Base-by-base conservation (phyloP, 2,113 vertebrate genomes). In the Scophthalmus maximus region DNA sequence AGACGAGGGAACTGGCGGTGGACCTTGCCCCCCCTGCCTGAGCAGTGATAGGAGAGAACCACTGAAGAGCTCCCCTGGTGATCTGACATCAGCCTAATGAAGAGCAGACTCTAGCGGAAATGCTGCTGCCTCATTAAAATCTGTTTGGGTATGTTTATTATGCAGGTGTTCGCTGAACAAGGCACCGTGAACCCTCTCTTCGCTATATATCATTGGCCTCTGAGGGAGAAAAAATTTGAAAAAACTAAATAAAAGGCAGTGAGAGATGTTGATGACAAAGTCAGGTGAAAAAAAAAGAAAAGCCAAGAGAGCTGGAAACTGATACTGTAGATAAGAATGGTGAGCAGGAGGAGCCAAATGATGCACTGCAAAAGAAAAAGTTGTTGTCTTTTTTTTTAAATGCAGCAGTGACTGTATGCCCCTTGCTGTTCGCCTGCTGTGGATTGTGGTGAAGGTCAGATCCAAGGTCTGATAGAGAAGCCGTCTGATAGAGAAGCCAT, bases 71-170 rank as follows among this genome's bases (percentile, higher is more conserved):
- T 36, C 25, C 55, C 85, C 50, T 40, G 58, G 66, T 29, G 46
- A 58, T 61, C 55, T 81, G 78, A 76, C 73, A 78, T 77, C 62
- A 68, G 50, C 59, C 56, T 68, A 76, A 87, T 77, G 62, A 84
- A 85, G 72, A 83, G 81, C 67, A 47, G 29, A n/a, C 55, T 68
- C 64, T 7, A 12, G 69, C 67, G 59, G 50, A 82, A 84, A 71
- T 29, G 53, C 61, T 65, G 68, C 62, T 23, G 68, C 50, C 78
- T 83, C 78, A 80, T 90, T 88, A 79, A 74, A 77, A 74, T 64
- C 55, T 32, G 58, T 30, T 68, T 38, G 32, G 23, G 42, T 64
- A 85, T 44, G 58, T 76, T 83, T 78, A 51, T 25, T 73, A 72
- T 81, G 67, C 76, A 64, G 61, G 73, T 61, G 55, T 78, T 85